Base-by-base conservation (phyloP, 2,888 invertebrate genomes). In the Brenthis ino region DNA sequence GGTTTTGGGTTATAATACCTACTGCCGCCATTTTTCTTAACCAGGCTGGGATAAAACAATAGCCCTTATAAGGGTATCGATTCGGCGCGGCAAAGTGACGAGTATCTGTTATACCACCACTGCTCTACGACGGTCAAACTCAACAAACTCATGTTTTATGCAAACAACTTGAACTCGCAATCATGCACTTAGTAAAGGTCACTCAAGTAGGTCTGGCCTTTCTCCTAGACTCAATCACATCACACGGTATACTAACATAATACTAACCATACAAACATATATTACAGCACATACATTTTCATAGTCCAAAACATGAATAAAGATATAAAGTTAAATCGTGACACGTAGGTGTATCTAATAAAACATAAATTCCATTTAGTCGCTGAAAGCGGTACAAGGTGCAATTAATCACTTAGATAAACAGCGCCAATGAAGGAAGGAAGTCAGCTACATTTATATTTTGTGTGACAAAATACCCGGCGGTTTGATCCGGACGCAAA, bases 391-490 rank as follows among this genome's bases (percentile, higher is more conserved):
- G 77, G 79, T 76, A 74, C 79, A 83, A 82, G 83, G 75, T 77
- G 85, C 87, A 87, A 92, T 93, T 89, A 93, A 91, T 93, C 92
- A 93, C 82, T 85, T 80, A 86, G 91, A 93, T 93, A 92, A 88
- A 86, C 87, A 83, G 85, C 83, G 79, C 88, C 91, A 88, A 92
- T 91, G 91, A 89, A 87, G 91, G 91, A 92, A 91, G 91, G 91
- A 92, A 92, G 88, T 89, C 78, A 80, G 88, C 88, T 82, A 89
- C 90, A 86, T 93, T 92, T 92, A 92, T 92, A 91, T 93, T 91
- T 91, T 91, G 91, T 93, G 88, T 91, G 92, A 93, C 92, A 93
- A 93, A 93, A 93, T 91, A 88, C 89, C 88, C 87, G 85, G 86
- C 89, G 83, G 90, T 91, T 92, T 92, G 91, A 92, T 91, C 90